These are phyloP conservation scores for Aphelenchoides besseyi DNA, from an alignment of 1,140 invertebrate genomes.

Conservation along the genomic window DNA sequence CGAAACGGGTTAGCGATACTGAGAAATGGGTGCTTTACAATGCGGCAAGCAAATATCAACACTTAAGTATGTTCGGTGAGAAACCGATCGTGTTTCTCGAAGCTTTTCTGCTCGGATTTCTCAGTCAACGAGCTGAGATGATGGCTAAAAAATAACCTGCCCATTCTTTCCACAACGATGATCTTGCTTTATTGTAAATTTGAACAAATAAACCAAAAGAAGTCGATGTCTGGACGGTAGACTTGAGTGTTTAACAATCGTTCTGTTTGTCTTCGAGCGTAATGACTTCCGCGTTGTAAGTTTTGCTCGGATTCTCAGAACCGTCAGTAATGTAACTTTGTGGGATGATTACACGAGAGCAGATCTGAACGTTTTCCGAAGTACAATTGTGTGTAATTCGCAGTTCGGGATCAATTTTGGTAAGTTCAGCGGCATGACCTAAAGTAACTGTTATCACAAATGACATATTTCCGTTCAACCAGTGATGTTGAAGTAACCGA, in stretches of 20 bases:
- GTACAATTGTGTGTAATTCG: neutral
- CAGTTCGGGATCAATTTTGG: constrained; percentile 3
- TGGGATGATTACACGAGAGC: constrained; percentile 4
- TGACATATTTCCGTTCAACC: no score
- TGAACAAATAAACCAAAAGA: no score
- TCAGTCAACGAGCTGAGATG: neutral
- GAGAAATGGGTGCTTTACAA: constrained; percentile 10
- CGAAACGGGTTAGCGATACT: neutral
- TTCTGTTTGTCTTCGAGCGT: constrained; percentile 5
- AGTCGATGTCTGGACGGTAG: no score
- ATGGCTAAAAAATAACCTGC: no score
- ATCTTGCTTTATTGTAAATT: neutral
- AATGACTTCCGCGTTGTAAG: constrained; percentile 4
- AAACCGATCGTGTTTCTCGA: constrained; percentile 18
- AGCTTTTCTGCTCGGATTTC: constrained; percentile 6
- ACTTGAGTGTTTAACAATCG: neutral
- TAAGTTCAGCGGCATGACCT: neutral
- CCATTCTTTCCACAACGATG: no score
- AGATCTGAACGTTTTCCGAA: neutral
- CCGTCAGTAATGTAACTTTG: neutral
- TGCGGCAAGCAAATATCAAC: constrained; percentile 16
- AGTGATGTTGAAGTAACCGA: constrained; percentile 14
- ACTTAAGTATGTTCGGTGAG: constrained; percentile 12
- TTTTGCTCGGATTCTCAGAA: neutral
- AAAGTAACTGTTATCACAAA: no score